These are phyloP conservation scores for Danio tinwini DNA, from an alignment of 2,797 vertebrate species.

Conservation along the genomic window DNA sequence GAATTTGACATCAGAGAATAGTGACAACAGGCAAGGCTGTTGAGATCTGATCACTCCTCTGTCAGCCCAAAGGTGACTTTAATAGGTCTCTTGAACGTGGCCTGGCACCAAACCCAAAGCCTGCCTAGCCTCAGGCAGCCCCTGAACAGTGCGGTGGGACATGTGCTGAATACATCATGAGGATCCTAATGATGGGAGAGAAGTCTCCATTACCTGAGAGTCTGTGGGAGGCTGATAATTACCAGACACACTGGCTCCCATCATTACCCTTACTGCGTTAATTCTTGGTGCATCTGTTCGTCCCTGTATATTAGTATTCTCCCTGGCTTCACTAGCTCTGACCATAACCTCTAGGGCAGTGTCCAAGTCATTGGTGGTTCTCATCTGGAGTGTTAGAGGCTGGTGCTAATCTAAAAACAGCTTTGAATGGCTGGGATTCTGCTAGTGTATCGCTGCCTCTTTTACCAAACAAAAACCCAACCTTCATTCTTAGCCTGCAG, in stretches of 20 bases:
- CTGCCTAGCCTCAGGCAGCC: slow-evolving; percentile 1
- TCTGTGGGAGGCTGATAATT: slow-evolving; percentile 34
- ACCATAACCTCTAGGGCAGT: slow-evolving; percentile 31
- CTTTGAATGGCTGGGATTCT: not conserved
- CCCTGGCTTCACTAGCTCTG: not conserved
- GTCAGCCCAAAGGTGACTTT: slow-evolving; percentile 16
- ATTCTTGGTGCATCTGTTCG: slow-evolving; percentile 36
- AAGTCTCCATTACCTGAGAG: slow-evolving; percentile 30
- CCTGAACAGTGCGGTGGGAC: slow-evolving; percentile 11
- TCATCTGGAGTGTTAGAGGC: slow-evolving; percentile 6
- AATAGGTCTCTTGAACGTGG: slow-evolving; percentile 10
- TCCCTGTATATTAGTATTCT: slow-evolving; percentile 13
- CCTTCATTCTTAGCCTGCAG: slow-evolving; percentile 17
- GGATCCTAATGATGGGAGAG: slow-evolving; percentile 20
- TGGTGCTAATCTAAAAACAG: not conserved
- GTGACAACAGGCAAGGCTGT: not conserved
- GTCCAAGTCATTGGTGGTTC: not conserved
- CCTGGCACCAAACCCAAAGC: slow-evolving; percentile 17
- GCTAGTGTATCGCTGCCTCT: not conserved
- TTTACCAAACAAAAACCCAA: slow-evolving; percentile 27
- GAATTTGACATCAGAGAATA: slow-evolving; percentile 8
- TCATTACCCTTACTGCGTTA: slow-evolving; percentile 43
- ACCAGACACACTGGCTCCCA: slow-evolving; percentile 10
- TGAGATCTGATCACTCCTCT: slow-evolving; percentile 27
- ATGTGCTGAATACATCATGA: slow-evolving; percentile 34